Evolutionary conservation across 37 sponge, comb jelly and placozoan species (phyloP).

Genomic region (Amphimedon queenslandica): DNA sequence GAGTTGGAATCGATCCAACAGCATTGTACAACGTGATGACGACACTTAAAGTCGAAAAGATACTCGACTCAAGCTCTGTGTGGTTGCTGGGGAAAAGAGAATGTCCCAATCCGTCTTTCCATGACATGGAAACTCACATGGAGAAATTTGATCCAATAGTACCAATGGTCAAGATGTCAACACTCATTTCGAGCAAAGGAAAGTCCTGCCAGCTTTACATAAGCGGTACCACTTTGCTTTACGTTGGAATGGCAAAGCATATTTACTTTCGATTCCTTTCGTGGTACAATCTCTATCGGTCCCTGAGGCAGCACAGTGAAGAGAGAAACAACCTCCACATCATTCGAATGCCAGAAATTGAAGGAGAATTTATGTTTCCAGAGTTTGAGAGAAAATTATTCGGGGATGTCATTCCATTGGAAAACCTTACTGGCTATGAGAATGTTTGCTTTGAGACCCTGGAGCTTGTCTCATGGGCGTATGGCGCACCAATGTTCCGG

Average conservation of each 20-base stretch:
- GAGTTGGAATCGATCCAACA: conserved; percentile 25
- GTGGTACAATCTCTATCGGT: conserved; percentile 57
- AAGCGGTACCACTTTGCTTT: conserved; percentile 36
- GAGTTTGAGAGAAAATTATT: conserved; percentile 61
- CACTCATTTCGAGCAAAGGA: neutral
- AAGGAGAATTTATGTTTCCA: conserved; percentile 29
- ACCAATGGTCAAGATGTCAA: neutral
- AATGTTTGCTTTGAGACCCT: conserved; percentile 38
- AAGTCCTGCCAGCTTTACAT: conserved; percentile 40
- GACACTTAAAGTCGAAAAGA: neutral
- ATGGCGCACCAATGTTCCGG: conserved; percentile 35
- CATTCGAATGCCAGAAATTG: conserved; percentile 28
- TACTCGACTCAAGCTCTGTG: neutral
- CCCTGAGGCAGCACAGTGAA: conserved; percentile 1
- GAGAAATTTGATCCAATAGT: neutral
- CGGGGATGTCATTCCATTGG: conserved; percentile 9
- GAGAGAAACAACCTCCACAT: neutral
- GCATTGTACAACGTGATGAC: neutral
- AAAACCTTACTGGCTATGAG: conserved; percentile 19
- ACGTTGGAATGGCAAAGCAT: conserved; percentile 33
- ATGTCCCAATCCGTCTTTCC: neutral
- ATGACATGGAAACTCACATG: neutral
- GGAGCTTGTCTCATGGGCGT: conserved; percentile 50
- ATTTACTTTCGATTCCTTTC: conserved; percentile 61
- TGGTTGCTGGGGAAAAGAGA: neutral